phyloP scores from a whole-genome alignment of 2,797 vertebrate genomes.

The Sebastiscus tertius region DNA sequence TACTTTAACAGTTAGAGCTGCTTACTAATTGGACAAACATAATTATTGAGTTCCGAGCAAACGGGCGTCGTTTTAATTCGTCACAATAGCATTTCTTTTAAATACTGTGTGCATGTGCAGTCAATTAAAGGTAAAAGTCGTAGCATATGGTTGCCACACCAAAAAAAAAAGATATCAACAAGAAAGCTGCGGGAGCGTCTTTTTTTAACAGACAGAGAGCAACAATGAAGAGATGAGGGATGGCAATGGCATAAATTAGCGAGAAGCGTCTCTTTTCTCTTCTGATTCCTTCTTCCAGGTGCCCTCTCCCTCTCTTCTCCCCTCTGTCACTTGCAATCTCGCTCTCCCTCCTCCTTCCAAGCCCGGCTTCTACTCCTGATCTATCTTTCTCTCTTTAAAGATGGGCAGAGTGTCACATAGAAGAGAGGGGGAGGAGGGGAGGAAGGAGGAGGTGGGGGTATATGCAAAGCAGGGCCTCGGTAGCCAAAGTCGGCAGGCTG shows the following conservation, averaged over 20 bases:
- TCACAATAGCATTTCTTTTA: constrained; percentile 48
- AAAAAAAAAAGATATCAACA: constrained; percentile 15
- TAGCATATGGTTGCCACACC: not conserved
- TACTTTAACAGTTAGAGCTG: constrained; percentile 44
- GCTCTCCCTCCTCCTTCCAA: constrained; percentile 39
- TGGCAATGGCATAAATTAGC: constrained; percentile 67
- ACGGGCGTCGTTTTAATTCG: constrained; percentile 65
- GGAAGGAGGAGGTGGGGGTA: constrained; percentile 77
- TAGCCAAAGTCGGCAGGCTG: constrained; percentile 96
- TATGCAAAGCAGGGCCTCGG: constrained; percentile 98
- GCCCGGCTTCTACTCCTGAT: constrained; percentile 62
- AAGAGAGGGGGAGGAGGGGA: constrained; percentile 65
- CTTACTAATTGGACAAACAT: constrained; percentile 81
- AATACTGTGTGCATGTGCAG: constrained; percentile 35
- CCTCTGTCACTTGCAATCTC: constrained; percentile 66
- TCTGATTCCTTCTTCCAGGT: constrained; percentile 56
- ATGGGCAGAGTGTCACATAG: constrained; percentile 83
- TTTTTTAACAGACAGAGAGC: constrained; percentile 61
- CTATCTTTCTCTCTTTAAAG: constrained; percentile 83
- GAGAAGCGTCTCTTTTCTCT: constrained; percentile 49
- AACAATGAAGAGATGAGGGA: constrained; percentile 66
- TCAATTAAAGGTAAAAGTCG: constrained; percentile 45
- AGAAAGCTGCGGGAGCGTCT: constrained; percentile 22
- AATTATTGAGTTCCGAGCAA: constrained; percentile 66
- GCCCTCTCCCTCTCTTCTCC: constrained; percentile 42